phyloP scores from a whole-genome alignment of 2,113 vertebrate genomes.

The Corythaeola cristata region DNA sequence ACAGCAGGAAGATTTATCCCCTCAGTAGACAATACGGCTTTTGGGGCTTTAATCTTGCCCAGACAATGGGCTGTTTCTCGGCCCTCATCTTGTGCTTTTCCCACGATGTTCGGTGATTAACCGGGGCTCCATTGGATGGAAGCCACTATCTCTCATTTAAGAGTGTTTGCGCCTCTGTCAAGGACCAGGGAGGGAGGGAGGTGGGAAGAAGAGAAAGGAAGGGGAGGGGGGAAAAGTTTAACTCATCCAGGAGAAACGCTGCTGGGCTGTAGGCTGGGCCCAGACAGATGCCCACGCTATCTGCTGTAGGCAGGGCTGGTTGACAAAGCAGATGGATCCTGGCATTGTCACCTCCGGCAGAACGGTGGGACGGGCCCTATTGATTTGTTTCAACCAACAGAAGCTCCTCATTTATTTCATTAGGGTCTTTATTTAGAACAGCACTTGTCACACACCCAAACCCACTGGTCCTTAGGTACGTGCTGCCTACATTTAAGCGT shows the following conservation, averaged over 20 bases:
- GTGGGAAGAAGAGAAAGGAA: constrained; percentile 63
- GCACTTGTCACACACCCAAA: neutral
- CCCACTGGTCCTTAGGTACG: neutral
- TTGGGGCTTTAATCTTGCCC: constrained; percentile 96
- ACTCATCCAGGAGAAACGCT: constrained; percentile 67
- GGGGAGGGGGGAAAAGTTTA: constrained; percentile 37
- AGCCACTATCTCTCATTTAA: constrained; percentile 90
- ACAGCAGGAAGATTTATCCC: constrained; percentile 99
- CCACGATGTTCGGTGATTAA: constrained; percentile 97
- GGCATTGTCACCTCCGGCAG: neutral
- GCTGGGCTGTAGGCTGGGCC: neutral
- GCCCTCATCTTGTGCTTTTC: constrained; percentile 89
- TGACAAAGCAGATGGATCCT: neutral
- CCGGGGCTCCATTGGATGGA: constrained; percentile 83
- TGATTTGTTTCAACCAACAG: neutral
- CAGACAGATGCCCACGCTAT: neutral
- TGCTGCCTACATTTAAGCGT: neutral
- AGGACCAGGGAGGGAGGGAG: constrained; percentile 60
- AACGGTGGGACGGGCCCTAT: neutral
- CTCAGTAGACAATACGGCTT: constrained; percentile 92
- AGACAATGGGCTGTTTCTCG: constrained; percentile 94
- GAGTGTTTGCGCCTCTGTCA: constrained; percentile 81
- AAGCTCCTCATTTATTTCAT: neutral
- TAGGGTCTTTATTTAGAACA: neutral
- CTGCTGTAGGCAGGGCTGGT: neutral